Evolutionary conservation across 2,888 invertebrate genomes (phyloP), one percentile per base, ranked within the genome.

Genomic region (Aricia artaxerxes): DNA sequence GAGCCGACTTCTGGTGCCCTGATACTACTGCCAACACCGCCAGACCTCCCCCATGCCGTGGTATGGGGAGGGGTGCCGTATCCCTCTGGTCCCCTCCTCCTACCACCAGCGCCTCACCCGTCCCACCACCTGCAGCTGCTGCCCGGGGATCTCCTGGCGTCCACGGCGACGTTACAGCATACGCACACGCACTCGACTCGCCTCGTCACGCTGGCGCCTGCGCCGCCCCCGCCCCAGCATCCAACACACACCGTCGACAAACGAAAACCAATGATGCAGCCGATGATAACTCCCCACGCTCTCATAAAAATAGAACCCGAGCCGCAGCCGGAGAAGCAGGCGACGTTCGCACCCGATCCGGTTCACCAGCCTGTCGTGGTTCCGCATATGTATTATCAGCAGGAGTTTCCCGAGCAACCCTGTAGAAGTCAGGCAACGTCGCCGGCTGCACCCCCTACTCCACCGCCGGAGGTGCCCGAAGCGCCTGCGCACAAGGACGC

Each of bases 1-100:
- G 98, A 98, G 89, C 97, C 98, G 53, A 95, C 97, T 38, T 97
- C 97, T 4, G 98, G 98, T 75, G 97, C 97, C 84, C 95, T 98
- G 81, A 95, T 98, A 82, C 96, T 98, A 82, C 95, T 98, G 84
- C 97, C 97, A 75, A 95, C 97, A 61, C 95, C 97, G 75, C 96
- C 90, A 2, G 96, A 97, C 86, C 92, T 97, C 82, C 97, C 96
- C 82, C 96, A 97, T 88, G 95, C 97, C 0, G 96, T 97, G 73
- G 96, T 97, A 35, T 97, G 97, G 97, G 97, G 97, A 64, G 96
- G 96, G 85, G 95, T 97, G 87, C 89, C 94, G 81, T 94, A 94
- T 83, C 88, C 93, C 1, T 90, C 94, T 0, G 87, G 93, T 80
- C 94, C 94, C 0, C 85, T 94, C 0, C 86, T 94, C 0, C 87